Percentiles rank a stretch among this genome's conserved stretches.
phyloP scores from a whole-genome alignment of 2,113 vertebrate genomes.

The Calypte anna region DNA sequence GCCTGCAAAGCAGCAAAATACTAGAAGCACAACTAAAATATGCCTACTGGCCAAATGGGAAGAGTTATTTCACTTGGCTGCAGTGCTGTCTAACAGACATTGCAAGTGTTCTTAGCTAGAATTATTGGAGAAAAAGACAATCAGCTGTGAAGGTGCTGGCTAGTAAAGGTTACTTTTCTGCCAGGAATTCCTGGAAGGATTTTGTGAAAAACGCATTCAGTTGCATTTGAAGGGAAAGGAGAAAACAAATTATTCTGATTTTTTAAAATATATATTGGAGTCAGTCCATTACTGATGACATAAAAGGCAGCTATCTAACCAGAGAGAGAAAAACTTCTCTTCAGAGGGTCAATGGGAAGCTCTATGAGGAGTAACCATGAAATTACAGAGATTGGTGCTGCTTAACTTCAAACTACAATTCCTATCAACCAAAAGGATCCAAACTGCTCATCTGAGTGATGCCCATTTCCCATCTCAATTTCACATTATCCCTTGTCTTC shows the following conservation, averaged over 20 bases:
- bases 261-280: neutral
- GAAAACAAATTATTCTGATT: neutral
- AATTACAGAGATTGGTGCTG: neutral
- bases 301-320: neutral
- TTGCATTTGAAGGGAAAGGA: neutral
- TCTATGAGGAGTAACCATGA: neutral
- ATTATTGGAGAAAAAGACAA: neutral
- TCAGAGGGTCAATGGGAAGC: fast-evolving
- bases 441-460: neutral
- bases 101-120: neutral
- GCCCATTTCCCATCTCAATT: neutral
- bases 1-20: neutral
- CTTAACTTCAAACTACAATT: neutral
- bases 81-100: neutral
- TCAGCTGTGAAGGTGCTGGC: neutral
- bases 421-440: neutral
- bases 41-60: neutral
- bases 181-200: neutral
- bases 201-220: neutral
- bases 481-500: neutral
- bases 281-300: neutral
- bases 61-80: slow-evolving; percentile 28
- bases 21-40: neutral
- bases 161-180: neutral
- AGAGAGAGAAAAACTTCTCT: neutral